Evolutionary conservation across 2,797 vertebrate species (phyloP).

Genomic region (Pipistrellus pipistrellus): DNA sequence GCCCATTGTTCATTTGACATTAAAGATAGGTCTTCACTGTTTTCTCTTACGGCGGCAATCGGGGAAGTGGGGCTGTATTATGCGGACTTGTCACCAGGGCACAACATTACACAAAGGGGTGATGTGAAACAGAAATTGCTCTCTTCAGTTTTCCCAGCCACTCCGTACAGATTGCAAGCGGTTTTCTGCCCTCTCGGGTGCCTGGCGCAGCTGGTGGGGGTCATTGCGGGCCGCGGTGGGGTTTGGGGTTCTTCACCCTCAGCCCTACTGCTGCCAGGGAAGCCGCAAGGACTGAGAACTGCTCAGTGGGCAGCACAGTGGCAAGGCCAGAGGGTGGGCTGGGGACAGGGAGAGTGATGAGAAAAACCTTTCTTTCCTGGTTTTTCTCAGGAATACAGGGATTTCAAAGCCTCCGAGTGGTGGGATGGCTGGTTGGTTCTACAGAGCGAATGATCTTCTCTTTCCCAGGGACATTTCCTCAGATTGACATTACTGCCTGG

Average conservation of each 20-base stretch:
- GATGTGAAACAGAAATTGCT: constrained; percentile 84
- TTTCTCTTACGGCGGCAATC: constrained; percentile 86
- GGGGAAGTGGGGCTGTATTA: constrained; percentile 86
- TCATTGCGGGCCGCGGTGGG: constrained; percentile 38
- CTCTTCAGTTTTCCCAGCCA: constrained; percentile 75
- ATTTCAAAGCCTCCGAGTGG: background rate
- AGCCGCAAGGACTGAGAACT: background rate
- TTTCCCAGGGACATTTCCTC: background rate
- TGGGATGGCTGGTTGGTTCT: background rate
- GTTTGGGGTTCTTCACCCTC: constrained; percentile 37
- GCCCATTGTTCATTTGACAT: constrained; percentile 86
- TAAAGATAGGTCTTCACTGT: constrained; percentile 87
- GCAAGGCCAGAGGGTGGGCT: rapidly evolving
- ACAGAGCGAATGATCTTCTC: background rate
- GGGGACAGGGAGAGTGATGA: background rate
- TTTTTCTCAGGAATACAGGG: constrained; percentile 10
- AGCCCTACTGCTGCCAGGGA: background rate
- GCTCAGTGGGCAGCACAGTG: background rate
- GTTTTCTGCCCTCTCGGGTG: constrained; percentile 62
- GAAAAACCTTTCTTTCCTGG: background rate
- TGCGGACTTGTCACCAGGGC: constrained; percentile 85
- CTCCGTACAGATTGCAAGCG: constrained; percentile 65
- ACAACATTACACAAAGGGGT: constrained; percentile 85
- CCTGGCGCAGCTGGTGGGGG: background rate
- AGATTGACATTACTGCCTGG: background rate